phyloP scores from a whole-genome alignment of 2,797 vertebrate genomes.

The Sciurus carolinensis region DNA sequence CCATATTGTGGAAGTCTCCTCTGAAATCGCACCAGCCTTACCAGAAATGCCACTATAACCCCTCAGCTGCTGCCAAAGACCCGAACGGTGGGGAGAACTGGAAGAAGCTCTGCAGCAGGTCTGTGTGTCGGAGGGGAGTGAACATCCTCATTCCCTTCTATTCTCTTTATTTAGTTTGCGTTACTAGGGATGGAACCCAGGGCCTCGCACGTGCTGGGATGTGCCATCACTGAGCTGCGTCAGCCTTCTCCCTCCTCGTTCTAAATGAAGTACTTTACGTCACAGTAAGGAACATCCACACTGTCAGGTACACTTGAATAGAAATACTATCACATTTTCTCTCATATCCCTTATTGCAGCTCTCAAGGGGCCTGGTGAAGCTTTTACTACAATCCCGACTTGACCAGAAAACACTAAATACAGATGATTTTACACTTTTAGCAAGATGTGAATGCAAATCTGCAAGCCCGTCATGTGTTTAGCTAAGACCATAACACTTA shows the following conservation, averaged over 20 bases:
- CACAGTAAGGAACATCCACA: not conserved
- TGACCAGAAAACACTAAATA: not conserved
- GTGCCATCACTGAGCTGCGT: not conserved
- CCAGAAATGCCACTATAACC: constrained; percentile 66
- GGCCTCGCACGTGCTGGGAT: not conserved
- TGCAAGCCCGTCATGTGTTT: not conserved
- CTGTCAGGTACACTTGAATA: not conserved
- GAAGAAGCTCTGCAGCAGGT: not conserved
- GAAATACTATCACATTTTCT: not conserved
- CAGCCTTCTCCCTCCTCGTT: constrained; percentile 31
- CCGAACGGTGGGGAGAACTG: constrained; percentile 45
- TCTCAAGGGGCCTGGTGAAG: constrained; percentile 24
- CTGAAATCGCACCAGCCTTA: constrained; percentile 77
- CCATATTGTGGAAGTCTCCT: constrained; percentile 69
- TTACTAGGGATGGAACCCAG: not conserved
- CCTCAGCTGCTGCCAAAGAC: not conserved
- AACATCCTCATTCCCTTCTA: constrained; percentile 54
- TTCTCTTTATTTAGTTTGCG: not conserved
- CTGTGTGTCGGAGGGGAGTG: not conserved
- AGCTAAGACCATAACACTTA: constrained; percentile 23
- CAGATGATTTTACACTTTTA: not conserved
- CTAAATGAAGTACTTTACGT: not conserved
- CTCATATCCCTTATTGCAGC: constrained; percentile 41
- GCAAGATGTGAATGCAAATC: constrained; percentile 9
- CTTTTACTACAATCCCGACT: constrained; percentile 58